Evolutionary conservation across 2,888 invertebrate genomes (phyloP), one percentile per base, ranked within the genome.

Genomic region (Morinoia aosen): DNA sequence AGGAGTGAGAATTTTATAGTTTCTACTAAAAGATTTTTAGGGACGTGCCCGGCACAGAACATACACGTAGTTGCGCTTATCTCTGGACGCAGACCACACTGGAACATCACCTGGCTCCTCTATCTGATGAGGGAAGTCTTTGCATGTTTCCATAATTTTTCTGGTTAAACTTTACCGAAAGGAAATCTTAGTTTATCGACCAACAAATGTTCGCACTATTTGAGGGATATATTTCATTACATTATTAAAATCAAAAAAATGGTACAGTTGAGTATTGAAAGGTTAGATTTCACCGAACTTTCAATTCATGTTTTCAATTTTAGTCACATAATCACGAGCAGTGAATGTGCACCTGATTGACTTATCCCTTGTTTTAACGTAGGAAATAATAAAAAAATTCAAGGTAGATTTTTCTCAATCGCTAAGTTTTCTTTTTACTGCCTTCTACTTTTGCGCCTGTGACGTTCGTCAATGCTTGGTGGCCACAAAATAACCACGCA

Each of bases 1-100:
- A 76, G 25, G 33, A 76, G 25, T 33, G 33, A 33, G 25, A 76
- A 76, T 76, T 76, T 76, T 76, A 76, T 7, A 76, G 76, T 76
- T 76, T 76, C 76, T 76, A 76, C 76, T 76, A 76, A 76, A 76
- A 76, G 76, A 76, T 76, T 76, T 76, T 76, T 76, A 76, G 76
- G 76, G 76, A 76, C 33, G 76, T 33, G 25, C 33, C 76, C 19
- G 25, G 33, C 16, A 3, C 76, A 76, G 76, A 76, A 33, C 33
- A 76, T 33, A 10, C 25, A 33, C 25, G 25, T 76, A 33, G 76
- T 33, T 3, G 33, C 76, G 76, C 76, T 76, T 76, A 76, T 76
- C 76, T 16, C 25, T 33, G 8, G 8, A 33, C 33, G 76, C 33
- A 76, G 76, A 76, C 25, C 7, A 33, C 76, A 76, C 14, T 76